Evolutionary conservation across 2,113 vertebrate genomes (phyloP).

Genomic region (Centrocercus urophasianus): DNA sequence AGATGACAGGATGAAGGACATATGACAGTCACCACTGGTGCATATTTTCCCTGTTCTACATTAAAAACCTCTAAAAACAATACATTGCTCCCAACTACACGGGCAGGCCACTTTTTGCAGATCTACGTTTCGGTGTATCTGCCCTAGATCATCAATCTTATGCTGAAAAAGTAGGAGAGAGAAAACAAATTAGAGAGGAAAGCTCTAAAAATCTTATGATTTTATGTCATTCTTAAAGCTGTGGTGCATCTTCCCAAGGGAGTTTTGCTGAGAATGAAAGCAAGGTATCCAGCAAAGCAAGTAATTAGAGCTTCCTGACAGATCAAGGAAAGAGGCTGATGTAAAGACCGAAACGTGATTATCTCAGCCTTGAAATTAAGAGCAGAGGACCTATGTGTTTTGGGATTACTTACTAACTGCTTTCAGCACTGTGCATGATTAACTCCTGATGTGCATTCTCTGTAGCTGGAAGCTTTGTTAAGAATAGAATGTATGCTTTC

Average conservation of each 20-base stretch:
- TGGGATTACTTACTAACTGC: neutral
- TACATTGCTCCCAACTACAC: neutral
- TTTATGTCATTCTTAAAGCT: neutral
- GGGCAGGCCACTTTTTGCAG: neutral
- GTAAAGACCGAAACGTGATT: neutral
- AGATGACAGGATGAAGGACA: neutral
- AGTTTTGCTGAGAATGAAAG: neutral
- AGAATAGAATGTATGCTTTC: neutral
- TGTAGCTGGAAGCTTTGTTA: neutral
- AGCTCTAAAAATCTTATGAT: neutral
- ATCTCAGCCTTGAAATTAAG: neutral
- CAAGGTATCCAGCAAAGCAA: neutral
- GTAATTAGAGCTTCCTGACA: neutral
- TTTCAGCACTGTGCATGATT: neutral
- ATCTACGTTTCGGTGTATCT: neutral
- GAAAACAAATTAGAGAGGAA: neutral
- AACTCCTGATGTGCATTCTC: neutral
- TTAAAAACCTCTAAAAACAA: neutral
- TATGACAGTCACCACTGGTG: neutral
- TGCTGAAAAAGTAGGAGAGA: neutral
- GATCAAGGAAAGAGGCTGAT: neutral
- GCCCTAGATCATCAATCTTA: neutral
- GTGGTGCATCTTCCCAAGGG: rapidly evolving
- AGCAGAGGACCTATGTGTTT: neutral
- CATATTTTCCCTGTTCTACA: neutral